Percentiles rank a stretch among this genome's conserved stretches.
These are phyloP conservation scores for Nanorana parkeri DNA, from an alignment of 2,113 vertebrate species.

Conservation along the genomic window DNA sequence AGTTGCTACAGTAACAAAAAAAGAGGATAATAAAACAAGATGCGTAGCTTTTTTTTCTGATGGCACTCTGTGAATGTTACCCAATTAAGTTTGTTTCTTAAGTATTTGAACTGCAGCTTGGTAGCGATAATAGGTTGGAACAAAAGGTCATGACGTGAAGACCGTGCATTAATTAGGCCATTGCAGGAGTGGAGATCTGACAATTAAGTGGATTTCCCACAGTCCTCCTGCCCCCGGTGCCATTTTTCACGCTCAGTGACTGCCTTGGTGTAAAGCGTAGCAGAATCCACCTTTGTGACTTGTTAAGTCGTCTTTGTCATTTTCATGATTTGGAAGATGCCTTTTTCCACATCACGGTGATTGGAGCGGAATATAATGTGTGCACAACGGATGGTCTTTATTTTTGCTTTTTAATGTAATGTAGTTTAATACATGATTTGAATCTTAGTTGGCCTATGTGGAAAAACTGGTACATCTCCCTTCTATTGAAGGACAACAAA, in stretches of 20 bases:
- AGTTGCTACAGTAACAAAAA: too few relatives aligned
- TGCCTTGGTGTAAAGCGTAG: constrained; percentile 85
- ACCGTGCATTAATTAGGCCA: constrained; percentile 84
- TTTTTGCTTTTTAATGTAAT: too few relatives aligned
- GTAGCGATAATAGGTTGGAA: constrained; percentile 83
- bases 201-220: constrained; percentile 85
- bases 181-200: constrained; percentile 80
- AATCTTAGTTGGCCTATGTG: too few relatives aligned
- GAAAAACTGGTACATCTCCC: too few relatives aligned
- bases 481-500: too few relatives aligned
- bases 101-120: constrained; percentile 79
- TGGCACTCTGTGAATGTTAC: constrained; percentile 6
- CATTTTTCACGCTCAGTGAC: constrained; percentile 90
- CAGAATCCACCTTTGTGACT: constrained; percentile 88
- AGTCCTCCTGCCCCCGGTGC: constrained; percentile 76
- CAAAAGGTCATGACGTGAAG: constrained; percentile 82
- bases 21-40: too few relatives aligned
- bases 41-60: neutral
- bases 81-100: constrained; percentile 58
- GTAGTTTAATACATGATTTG: too few relatives aligned
- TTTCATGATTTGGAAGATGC: neutral
- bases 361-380: neutral
- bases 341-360: neutral
- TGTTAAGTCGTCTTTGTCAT: constrained; percentile 88
- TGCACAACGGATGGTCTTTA: too few relatives aligned